Conservation (phyloP, 2,797 vertebrate genomes). For the Molossus molossus region DNA sequence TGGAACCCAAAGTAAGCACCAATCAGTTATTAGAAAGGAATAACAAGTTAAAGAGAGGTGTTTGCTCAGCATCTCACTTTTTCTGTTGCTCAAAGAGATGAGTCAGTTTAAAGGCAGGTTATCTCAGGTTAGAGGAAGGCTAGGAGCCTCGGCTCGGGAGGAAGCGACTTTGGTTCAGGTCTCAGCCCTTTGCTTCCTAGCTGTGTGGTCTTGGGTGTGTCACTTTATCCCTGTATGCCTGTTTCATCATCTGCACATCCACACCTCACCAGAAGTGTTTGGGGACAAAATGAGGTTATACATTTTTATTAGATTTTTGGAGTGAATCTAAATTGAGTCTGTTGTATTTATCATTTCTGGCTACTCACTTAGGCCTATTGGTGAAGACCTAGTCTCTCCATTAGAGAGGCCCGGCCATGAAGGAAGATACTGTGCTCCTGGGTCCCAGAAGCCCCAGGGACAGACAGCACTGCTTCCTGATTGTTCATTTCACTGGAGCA, state of each 20-base stretch:
- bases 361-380: background rate
- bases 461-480: background rate
- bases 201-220: background rate
- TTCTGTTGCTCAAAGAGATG: background rate
- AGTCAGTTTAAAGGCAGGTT: background rate
- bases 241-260: constrained; percentile 40
- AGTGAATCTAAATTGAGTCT: background rate
- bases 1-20: constrained; percentile 19
- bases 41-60: background rate
- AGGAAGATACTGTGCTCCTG: background rate
- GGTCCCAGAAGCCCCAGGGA: background rate
- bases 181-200: background rate
- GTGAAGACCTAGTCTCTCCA: background rate
- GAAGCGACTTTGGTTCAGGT: background rate
- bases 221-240: background rate
- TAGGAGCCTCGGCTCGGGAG: background rate
- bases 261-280: background rate
- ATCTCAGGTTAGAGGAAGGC: background rate
- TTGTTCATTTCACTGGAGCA: background rate
- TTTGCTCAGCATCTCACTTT: constrained; percentile 6
- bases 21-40: background rate
- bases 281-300: constrained; percentile 4
- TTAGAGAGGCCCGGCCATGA: background rate
- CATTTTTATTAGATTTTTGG: constrained; percentile 3
- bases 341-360: constrained; percentile 18